A percentile compares a stretch with the other conserved stretches of the same genome.
These are phyloP conservation scores for Euura lappo DNA, from an alignment of 1,140 invertebrate genomes.

Conservation along the genomic window DNA sequence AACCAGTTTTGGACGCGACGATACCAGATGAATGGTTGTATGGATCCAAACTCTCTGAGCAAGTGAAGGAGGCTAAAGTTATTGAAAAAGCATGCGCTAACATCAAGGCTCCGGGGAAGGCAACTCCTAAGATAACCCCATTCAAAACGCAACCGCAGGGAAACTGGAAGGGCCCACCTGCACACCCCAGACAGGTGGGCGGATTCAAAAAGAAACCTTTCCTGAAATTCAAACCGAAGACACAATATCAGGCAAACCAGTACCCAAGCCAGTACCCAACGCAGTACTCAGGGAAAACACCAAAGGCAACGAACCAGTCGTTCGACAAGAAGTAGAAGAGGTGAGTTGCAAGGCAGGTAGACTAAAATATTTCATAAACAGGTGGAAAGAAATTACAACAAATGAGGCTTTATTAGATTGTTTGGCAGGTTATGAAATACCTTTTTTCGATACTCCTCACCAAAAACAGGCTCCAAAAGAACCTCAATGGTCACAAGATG, in stretches of 20 bases:
- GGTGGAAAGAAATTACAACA: slow-evolving; percentile 24
- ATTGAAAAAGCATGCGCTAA: slow-evolving; percentile 16
- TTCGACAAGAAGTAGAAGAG: slow-evolving; percentile 23
- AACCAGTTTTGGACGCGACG: slow-evolving; percentile 19
- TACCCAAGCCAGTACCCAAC: too few relatives aligned
- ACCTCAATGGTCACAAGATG: slow-evolving; percentile 38
- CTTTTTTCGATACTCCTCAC: slow-evolving; percentile 23
- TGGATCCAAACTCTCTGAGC: slow-evolving; percentile 16
- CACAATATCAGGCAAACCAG: too few relatives aligned
- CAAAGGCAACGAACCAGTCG: background rate
- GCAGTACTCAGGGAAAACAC: too few relatives aligned
- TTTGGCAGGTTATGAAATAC: slow-evolving; percentile 23
- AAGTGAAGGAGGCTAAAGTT: slow-evolving; percentile 20
- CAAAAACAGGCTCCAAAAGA: slow-evolving; percentile 17
- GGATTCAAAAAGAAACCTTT: too few relatives aligned
- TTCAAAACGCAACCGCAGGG: background rate
- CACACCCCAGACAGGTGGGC: slow-evolving; percentile 15
- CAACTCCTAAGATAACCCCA: background rate
- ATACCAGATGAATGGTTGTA: slow-evolving; percentile 26
- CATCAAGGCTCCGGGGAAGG: background rate
- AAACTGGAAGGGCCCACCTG: slow-evolving; percentile 21
- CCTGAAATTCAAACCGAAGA: too few relatives aligned
- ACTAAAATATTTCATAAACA: slow-evolving; percentile 9
- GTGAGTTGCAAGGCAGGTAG: slow-evolving; percentile 20
- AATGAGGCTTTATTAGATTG: slow-evolving; percentile 24